Conservation (phyloP, 1,140 invertebrate genomes). For the Nixonia krombeini region DNA sequence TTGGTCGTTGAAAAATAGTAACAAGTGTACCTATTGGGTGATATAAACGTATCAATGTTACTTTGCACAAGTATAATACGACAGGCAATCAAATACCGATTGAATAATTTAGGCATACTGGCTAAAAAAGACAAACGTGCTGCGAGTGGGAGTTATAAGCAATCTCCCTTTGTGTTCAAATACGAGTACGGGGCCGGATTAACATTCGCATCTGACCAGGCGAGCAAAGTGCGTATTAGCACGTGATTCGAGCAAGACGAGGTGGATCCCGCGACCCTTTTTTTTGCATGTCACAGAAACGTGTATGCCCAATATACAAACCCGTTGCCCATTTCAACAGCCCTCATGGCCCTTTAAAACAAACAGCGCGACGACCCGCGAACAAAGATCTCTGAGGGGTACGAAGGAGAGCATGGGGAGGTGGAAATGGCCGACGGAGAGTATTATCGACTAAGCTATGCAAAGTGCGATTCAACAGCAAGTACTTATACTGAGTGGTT, state of each 20-base stretch:
- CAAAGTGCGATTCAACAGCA: slow-evolving; percentile 11
- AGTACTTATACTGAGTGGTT: slow-evolving; percentile 29
- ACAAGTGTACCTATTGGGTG: too few relatives aligned
- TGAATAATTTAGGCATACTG: too few relatives aligned
- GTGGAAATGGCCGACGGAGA: slow-evolving; percentile 18
- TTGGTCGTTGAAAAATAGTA: too few relatives aligned
- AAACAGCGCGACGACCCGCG: slow-evolving; percentile 54
- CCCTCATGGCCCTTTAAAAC: slow-evolving; percentile 64
- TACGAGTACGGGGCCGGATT: not conserved
- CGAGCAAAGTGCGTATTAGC: slow-evolving; percentile 52
- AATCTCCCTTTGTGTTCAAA: slow-evolving; percentile 29
- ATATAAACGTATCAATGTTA: too few relatives aligned
- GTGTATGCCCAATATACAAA: slow-evolving; percentile 55
- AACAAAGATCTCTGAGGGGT: slow-evolving; percentile 53
- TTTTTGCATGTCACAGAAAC: slow-evolving; percentile 47
- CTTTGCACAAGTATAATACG: too few relatives aligned
- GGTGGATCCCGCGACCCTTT: slow-evolving; percentile 41
- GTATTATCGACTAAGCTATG: slow-evolving; percentile 35
- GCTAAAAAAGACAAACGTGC: slow-evolving; percentile 4
- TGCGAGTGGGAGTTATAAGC: slow-evolving; percentile 13
- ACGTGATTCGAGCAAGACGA: slow-evolving; percentile 46
- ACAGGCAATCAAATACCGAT: too few relatives aligned
- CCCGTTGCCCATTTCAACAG: slow-evolving; percentile 64
- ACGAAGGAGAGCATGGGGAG: slow-evolving; percentile 5
- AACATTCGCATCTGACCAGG: slow-evolving; percentile 21